Percentiles rank a stretch among this genome's conserved stretches.
phyloP scores from a whole-genome alignment of 2,113 vertebrate genomes.

The Pseudorhombus dupliciocellatus region DNA sequence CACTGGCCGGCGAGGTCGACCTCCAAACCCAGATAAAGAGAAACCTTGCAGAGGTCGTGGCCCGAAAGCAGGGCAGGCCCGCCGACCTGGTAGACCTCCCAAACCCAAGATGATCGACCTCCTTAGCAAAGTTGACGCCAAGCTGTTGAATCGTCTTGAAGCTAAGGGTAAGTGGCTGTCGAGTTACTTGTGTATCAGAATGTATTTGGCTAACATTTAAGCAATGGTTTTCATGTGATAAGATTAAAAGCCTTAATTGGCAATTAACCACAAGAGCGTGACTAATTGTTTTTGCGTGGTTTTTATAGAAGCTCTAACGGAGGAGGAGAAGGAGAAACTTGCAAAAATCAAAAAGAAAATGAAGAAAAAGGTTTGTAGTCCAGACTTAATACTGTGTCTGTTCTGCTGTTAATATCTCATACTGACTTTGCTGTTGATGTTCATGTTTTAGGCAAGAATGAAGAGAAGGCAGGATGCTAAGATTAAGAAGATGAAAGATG shows the following conservation, averaged over 20 bases:
- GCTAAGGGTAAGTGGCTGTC: conserved; percentile 84
- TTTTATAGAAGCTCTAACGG: conserved; percentile 86
- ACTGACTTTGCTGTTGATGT: conserved; percentile 15
- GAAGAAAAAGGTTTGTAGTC: conserved; percentile 86
- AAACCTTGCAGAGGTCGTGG: conserved; percentile 75
- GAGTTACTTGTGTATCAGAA: neutral
- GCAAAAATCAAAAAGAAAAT: conserved; percentile 95
- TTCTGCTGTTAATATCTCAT: conserved; percentile 5
- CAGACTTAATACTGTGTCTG: neutral
- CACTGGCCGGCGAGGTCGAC: conserved; percentile 93
- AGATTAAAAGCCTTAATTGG: neutral
- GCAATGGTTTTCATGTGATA: too few relatives aligned
- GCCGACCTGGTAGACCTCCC: conserved; percentile 89
- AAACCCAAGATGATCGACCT: conserved; percentile 89
- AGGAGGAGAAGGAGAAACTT: conserved; percentile 91
- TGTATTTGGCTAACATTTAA: neutral
- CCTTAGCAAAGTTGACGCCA: conserved; percentile 89
- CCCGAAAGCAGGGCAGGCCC: conserved; percentile 74
- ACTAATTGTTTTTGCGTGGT: neutral
- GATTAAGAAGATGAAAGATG: conserved; percentile 82
- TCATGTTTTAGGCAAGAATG: conserved; percentile 85
- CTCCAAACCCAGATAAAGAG: conserved; percentile 92
- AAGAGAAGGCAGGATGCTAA: conserved; percentile 90
- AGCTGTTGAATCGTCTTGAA: conserved; percentile 87
- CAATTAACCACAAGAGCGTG: neutral